Conservation (phyloP, 1,140 invertebrate genomes). For the Melipona quadrifasciata region DNA sequence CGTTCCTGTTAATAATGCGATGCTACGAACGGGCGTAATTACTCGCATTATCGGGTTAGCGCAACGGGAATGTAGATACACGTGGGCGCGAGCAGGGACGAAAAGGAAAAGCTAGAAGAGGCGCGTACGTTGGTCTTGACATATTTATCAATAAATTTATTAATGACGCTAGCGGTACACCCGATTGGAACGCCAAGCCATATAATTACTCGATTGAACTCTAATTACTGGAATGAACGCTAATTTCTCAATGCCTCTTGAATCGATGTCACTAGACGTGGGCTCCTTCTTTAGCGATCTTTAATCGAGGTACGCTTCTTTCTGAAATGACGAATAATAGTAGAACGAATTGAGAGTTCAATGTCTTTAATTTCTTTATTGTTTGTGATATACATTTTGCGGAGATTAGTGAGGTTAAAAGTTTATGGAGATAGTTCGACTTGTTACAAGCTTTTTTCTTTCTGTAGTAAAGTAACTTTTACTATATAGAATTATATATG, state of each 20-base stretch:
- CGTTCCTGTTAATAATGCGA: background rate
- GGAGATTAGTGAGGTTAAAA: background rate
- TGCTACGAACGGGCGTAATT: constrained; percentile 23
- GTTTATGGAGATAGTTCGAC: background rate
- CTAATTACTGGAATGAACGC: constrained; percentile 6
- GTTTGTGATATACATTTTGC: fast-evolving
- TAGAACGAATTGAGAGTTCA: background rate
- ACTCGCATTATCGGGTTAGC: constrained; percentile 27
- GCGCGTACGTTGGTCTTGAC: constrained; percentile 22
- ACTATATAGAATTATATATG: no score
- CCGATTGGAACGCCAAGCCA: background rate
- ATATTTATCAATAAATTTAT: constrained; percentile 58
- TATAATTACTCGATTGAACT: constrained; percentile 13
- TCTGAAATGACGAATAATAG: background rate
- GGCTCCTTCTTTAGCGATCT: background rate
- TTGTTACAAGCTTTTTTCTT: no score
- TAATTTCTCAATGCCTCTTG: background rate
- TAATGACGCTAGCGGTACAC: constrained; percentile 29
- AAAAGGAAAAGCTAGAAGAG: background rate
- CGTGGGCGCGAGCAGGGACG: background rate
- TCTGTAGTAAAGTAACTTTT: no score
- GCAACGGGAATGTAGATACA: constrained; percentile 13
- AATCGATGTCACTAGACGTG: background rate
- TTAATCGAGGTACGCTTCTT: background rate
- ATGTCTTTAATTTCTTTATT: background rate